Evolutionary conservation across 2,888 invertebrate genomes (phyloP).

Genomic region (Stenotaenia linearis): DNA sequence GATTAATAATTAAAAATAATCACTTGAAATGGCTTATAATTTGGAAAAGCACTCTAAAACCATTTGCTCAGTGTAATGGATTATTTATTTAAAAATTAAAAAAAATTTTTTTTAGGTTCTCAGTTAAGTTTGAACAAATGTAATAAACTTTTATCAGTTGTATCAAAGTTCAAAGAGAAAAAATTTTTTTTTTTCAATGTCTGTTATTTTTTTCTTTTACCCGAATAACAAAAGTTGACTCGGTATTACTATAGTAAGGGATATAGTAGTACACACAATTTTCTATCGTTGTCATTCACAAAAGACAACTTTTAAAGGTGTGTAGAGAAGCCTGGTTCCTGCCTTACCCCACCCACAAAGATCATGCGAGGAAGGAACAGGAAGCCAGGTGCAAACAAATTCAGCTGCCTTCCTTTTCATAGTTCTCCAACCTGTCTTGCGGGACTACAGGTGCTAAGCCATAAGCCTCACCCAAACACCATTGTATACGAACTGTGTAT

Average conservation of each 20-base stretch:
- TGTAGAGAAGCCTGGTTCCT: conserved; percentile 9
- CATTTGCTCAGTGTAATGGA: background rate
- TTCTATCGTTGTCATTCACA: background rate
- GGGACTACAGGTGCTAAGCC: background rate
- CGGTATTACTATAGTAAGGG: background rate
- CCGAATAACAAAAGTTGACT: too few species aligned
- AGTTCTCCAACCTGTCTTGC: background rate
- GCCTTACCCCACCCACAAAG: background rate
- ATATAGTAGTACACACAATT: background rate
- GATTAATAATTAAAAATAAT: background rate
- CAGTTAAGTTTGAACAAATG: too few species aligned
- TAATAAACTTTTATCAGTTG: background rate
- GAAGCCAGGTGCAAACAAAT: conserved; percentile 9
- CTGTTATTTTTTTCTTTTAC: too few species aligned
- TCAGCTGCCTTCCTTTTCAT: conserved; percentile 7
- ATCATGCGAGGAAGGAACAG: conserved; percentile 1
- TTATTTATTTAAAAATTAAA: too few species aligned
- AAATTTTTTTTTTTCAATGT: too few species aligned
- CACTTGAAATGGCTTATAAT: background rate
- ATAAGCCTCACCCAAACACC: background rate
- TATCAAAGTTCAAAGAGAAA: too few species aligned
- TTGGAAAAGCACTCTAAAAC: background rate
- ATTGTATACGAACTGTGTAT: background rate
- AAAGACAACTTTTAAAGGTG: background rate
- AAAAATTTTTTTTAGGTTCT: too few species aligned